Conservation (phyloP, 2,113 vertebrate genomes). For the Perca flavescens region DNA sequence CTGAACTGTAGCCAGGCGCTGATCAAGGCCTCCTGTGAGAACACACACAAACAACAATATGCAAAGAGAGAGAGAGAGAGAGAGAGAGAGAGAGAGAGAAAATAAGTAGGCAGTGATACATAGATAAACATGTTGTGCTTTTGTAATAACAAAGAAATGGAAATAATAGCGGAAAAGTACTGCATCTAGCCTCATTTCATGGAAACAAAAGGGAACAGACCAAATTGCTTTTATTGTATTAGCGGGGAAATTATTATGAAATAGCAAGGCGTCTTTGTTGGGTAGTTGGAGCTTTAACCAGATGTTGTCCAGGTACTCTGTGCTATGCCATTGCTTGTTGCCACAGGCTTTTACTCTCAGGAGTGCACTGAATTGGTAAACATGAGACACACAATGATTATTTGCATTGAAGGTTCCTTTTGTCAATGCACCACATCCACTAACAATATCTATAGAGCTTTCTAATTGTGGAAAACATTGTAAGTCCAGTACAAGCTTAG, state of each 20-base stretch:
- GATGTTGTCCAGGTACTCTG: background rate
- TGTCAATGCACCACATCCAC: background rate
- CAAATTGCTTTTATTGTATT: background rate
- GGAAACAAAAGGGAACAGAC: slow-evolving; percentile 1
- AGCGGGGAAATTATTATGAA: background rate
- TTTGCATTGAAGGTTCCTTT: slow-evolving; percentile 9
- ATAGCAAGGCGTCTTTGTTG: background rate
- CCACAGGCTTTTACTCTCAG: background rate
- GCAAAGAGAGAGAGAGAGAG: slow-evolving; percentile 12
- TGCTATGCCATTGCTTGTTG: slow-evolving; percentile 10
- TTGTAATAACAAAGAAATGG: background rate
- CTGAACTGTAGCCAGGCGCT: slow-evolving; percentile 98
- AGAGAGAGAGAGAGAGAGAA: slow-evolving; percentile 17
- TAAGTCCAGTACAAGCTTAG: background rate
- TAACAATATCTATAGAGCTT: background rate
- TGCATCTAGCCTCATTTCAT: slow-evolving; percentile 14
- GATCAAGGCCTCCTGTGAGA: slow-evolving; percentile 91
- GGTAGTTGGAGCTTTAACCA: background rate
- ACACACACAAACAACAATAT: slow-evolving; percentile 19
- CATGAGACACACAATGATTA: background rate
- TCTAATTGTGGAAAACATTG: background rate
- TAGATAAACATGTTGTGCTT: slow-evolving; percentile 12
- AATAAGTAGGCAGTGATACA: slow-evolving; percentile 6
- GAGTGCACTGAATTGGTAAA: slow-evolving; percentile 10
- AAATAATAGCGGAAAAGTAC: slow-evolving; percentile 10